A percentile compares a stretch with the other conserved stretches of the same genome.
These are phyloP conservation scores for Chiloscyllium plagiosum DNA, from an alignment of 2,113 vertebrate species.

Conservation along the genomic window DNA sequence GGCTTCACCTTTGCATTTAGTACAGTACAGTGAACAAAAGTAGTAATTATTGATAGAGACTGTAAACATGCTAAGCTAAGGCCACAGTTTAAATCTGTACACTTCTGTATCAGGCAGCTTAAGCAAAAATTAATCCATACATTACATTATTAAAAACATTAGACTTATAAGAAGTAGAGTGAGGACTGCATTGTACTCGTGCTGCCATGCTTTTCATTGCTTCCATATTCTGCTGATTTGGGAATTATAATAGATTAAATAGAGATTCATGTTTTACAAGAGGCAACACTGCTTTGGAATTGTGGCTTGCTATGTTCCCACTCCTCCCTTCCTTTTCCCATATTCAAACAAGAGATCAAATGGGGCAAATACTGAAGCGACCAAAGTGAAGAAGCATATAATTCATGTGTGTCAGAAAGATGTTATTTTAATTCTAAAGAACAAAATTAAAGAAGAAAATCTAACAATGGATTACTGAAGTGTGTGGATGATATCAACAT, in stretches of 20 bases:
- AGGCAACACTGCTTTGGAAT: neutral
- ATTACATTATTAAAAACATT: slow-evolving; percentile 22
- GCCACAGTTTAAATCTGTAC: slow-evolving; percentile 37
- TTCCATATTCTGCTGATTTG: slow-evolving; percentile 4
- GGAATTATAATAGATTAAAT: neutral
- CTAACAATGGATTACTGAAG: neutral
- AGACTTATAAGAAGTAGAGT: neutral
- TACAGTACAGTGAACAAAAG: slow-evolving; percentile 15
- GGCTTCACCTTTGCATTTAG: neutral
- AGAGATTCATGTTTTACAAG: neutral
- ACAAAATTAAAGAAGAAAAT: neutral
- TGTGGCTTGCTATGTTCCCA: neutral
- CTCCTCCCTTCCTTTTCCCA: neutral
- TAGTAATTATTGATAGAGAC: neutral
- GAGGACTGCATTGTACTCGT: neutral
- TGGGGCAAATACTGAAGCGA: neutral
- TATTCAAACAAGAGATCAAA: neutral
- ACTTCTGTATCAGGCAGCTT: slow-evolving; percentile 16
- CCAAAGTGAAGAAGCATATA: neutral
- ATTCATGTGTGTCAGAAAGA: neutral
- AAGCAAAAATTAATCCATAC: slow-evolving; percentile 1
- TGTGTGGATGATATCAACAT: neutral
- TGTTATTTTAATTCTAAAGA: neutral
- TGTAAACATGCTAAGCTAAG: slow-evolving; percentile 39
- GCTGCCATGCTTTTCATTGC: neutral